phyloP scores from a whole-genome alignment of 1,140 invertebrate genomes.

The Lucilia sericata region DNA sequence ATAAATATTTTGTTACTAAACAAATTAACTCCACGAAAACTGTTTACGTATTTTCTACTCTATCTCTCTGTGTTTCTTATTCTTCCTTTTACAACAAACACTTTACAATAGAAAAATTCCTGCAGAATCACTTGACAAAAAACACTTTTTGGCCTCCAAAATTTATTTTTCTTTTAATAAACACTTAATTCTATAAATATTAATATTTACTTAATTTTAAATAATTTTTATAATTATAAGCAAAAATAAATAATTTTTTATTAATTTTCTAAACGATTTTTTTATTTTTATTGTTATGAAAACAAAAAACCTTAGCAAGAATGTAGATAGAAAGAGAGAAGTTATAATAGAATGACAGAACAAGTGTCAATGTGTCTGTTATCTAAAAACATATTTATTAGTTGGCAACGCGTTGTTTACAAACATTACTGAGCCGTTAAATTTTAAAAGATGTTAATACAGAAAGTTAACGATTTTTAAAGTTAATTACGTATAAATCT shows the following conservation, averaged over 20 bases:
- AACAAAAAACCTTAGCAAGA: slow-evolving; percentile 15
- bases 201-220: neutral
- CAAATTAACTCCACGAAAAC: neutral
- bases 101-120: neutral
- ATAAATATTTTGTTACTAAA: neutral
- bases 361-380: neutral
- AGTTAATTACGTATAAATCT: too few relatives aligned
- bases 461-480: too few relatives aligned
- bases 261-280: neutral
- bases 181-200: neutral
- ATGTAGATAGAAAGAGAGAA: neutral
- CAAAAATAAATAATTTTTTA: neutral
- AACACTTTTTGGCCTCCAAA: neutral
- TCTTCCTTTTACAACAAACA: slow-evolving; percentile 5
- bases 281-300: slow-evolving; percentile 12
- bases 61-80: neutral
- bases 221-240: neutral
- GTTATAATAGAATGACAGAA: slow-evolving; percentile 3
- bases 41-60: neutral
- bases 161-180: neutral
- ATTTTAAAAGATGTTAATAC: too few relatives aligned
- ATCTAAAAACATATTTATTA: neutral
- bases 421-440: too few relatives aligned
- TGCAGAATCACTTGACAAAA: neutral
- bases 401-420: too few relatives aligned